Base-by-base conservation (phyloP, 2,113 vertebrate genomes). In the Chlamydotis undulata region DNA sequence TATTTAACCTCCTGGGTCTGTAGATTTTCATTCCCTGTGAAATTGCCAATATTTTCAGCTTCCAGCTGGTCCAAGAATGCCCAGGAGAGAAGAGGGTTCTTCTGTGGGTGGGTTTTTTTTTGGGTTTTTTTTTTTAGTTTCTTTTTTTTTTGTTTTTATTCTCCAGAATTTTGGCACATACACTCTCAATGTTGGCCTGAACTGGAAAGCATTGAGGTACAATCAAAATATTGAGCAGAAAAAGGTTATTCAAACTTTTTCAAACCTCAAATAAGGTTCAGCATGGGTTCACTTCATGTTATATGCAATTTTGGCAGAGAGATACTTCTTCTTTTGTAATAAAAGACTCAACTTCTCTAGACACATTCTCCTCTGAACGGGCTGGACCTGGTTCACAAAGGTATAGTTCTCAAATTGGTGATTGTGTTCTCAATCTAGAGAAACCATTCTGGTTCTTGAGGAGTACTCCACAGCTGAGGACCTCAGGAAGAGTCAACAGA, bases 21-120 rank as follows among this genome's bases (percentile, higher is more conserved):
- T 65, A 45, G 63, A 11, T 90, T 83, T 85, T 65, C 49, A 16
- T 88, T 90, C 86, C 67, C 55, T 18, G 31, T 83, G 67, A 93
- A 69, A 59, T 17, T 84, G 63, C 74, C 64, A 73, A 23, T 25
- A n/a, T 90, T 81, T 90, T 64, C 79, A 80, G 14, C 67, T 92
- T 96, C 88, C 95, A 96, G 63, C 86, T 95, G 88, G 55, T 83
- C 83, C 31, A 19, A 41, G 37, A 93, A 93, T 92, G 63, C 91
- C 83, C 21, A 8, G n/a, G 91, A 84, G 73, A 49, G 35, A 31
- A 75, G 49, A 78, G 6, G 93, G 31, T 39, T 91, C 60, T 65
- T 90, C 37, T 14, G 89, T 45, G 91, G 76, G 91, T 76, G 86
- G 23, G 57, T 35, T 10, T 18, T 33, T 61, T n/a, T 35, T 35